A percentile compares a stretch with the other conserved stretches of the same genome.
phyloP scores from a whole-genome alignment of 2,113 vertebrate genomes.

The Burhinus bistriatus region DNA sequence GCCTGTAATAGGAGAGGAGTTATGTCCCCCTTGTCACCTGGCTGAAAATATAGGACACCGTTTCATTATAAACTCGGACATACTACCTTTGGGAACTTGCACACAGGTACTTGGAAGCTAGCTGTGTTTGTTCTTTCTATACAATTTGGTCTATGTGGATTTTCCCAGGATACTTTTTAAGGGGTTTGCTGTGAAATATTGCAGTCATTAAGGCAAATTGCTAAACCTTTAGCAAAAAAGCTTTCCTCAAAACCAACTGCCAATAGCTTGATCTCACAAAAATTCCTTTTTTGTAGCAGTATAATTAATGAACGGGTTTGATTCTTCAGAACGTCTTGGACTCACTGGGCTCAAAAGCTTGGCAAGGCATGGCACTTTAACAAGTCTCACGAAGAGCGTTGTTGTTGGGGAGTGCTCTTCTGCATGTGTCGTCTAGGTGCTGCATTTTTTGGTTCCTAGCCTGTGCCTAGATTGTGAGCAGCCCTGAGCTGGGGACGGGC shows the following conservation, averaged over 20 bases:
- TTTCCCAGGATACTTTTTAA: constrained; percentile 26
- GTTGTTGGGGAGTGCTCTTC: background rate
- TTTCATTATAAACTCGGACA: background rate
- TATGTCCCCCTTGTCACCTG: background rate
- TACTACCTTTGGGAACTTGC: background rate
- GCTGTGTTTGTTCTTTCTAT: background rate
- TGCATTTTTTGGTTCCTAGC: background rate
- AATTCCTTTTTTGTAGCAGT: background rate
- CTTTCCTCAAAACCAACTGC: constrained; percentile 9
- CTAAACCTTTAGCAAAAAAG: background rate
- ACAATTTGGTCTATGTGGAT: accelerated
- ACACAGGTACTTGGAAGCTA: background rate
- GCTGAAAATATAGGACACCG: background rate
- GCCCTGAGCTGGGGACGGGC: background rate
- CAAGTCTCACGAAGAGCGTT: background rate
- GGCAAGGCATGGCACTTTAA: accelerated
- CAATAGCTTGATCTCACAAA: background rate
- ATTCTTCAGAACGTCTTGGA: background rate
- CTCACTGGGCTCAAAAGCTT: background rate
- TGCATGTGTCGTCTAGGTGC: accelerated
- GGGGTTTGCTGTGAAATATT: constrained; percentile 14
- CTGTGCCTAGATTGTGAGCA: background rate
- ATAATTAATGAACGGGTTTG: background rate
- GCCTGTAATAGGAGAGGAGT: background rate
- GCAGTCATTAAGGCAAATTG: constrained; percentile 27